Evolutionary conservation across 2,888 invertebrate species (phyloP).

Genomic region (Arctia plantaginis): DNA sequence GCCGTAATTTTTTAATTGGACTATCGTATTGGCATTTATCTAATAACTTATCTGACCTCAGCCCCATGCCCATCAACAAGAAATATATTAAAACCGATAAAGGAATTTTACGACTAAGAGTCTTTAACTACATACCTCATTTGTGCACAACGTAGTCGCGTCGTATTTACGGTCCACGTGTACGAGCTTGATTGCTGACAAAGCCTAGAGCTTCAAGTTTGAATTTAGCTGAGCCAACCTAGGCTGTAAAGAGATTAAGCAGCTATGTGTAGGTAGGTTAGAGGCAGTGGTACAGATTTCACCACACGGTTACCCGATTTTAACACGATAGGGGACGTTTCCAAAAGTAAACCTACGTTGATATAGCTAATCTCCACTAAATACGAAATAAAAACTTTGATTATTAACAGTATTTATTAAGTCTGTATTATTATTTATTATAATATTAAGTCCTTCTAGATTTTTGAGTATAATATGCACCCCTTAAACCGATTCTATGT

Average conservation of each 20-base stretch:
- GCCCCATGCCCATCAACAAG: neutral
- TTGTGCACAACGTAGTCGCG: neutral
- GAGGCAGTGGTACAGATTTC: neutral
- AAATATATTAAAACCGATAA: neutral
- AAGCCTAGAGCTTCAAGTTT: neutral
- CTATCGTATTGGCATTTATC: neutral
- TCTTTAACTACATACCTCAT: neutral
- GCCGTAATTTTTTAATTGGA: too few species aligned
- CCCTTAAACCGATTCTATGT: neutral
- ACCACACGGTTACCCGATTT: too few species aligned
- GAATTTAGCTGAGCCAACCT: neutral
- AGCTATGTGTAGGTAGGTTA: neutral
- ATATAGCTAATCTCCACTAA: neutral
- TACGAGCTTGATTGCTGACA: neutral
- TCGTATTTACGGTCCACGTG: neutral
- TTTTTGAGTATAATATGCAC: neutral
- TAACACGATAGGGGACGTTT: too few species aligned
- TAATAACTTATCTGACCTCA: neutral
- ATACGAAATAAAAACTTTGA: too few species aligned
- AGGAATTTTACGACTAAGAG: neutral
- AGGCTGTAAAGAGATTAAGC: neutral
- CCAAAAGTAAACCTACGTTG: neutral
- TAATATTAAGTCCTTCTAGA: too few species aligned
- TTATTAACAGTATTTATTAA: too few species aligned
- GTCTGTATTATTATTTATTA: too few species aligned